Conservation (phyloP, 2,888 invertebrate species). For the Polydrusus pterygomalis region DNA sequence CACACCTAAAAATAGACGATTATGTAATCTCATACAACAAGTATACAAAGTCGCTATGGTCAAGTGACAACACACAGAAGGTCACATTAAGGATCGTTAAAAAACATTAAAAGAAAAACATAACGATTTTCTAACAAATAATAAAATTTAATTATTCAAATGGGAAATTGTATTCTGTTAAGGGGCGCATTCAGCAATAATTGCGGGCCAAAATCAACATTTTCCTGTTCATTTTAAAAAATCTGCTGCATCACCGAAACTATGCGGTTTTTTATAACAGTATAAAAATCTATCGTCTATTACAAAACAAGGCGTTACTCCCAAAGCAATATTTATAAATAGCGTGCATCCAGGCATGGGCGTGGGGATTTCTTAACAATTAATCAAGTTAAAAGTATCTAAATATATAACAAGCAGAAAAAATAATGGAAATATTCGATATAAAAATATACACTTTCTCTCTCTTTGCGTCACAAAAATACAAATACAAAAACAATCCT, state of each 20-base stretch:
- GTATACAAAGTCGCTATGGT: constrained; percentile 33
- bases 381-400: background rate
- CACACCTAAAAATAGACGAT: constrained; percentile 66
- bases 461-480: too few relatives aligned
- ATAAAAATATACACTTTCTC: too few relatives aligned
- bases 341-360: background rate
- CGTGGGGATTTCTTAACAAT: background rate
- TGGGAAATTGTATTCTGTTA: too few relatives aligned
- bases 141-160: background rate
- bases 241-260: background rate
- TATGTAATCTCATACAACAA: constrained; percentile 55
- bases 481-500: too few relatives aligned
- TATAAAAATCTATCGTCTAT: background rate
- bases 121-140: background rate
- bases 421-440: too few relatives aligned
- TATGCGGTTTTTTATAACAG: background rate
- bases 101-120: constrained; percentile 7
- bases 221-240: too few relatives aligned
- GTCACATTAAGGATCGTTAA: constrained; percentile 26
- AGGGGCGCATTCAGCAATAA: too few relatives aligned
- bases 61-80: constrained; percentile 36
- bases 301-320: constrained; percentile 7
- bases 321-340: constrained; percentile 11
- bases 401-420: background rate
- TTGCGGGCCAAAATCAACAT: too few relatives aligned